Percentiles rank a stretch among this genome's conserved stretches.
phyloP scores from a whole-genome alignment of 2,888 invertebrate genomes.

The Amblyjoppa fuscipennis region DNA sequence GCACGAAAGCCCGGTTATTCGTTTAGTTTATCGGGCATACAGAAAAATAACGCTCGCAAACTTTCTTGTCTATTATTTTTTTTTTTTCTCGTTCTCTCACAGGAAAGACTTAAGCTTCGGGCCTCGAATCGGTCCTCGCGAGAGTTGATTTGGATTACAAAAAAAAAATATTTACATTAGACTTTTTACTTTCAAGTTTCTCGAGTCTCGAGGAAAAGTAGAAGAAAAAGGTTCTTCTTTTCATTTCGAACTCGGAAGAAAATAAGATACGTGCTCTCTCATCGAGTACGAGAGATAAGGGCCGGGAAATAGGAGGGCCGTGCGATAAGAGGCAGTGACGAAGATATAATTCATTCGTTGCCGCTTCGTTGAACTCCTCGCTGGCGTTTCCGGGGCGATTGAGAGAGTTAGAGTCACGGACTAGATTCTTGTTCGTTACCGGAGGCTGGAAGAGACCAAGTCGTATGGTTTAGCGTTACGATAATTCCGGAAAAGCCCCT shows the following conservation, averaged over 20 bases:
- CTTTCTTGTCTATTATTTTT: conserved; percentile 16
- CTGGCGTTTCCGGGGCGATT: conserved; percentile 41
- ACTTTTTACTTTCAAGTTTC: conserved; percentile 56
- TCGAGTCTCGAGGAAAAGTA: conserved; percentile 60
- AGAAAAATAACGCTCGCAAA: background rate
- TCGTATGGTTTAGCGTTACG: conserved; percentile 77
- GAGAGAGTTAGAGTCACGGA: conserved; percentile 41
- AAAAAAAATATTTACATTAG: conserved; percentile 54
- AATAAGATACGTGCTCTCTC: conserved; percentile 47
- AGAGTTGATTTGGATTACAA: conserved; percentile 54
- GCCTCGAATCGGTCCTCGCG: conserved; percentile 45
- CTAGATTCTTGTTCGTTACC: conserved; percentile 59
- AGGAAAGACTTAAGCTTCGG: background rate
- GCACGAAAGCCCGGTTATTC: conserved; percentile 36
- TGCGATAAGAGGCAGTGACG: conserved; percentile 32
- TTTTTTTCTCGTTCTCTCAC: conserved; percentile 16
- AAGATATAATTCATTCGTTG: conserved; percentile 58
- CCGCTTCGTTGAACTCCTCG: conserved; percentile 43
- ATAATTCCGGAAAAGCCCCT: conserved; percentile 78
- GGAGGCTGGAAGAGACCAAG: conserved; percentile 41
- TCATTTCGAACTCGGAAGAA: conserved; percentile 1
- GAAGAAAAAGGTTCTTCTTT: conserved; percentile 1
- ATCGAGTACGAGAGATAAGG: conserved; percentile 33
- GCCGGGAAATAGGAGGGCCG: conserved; percentile 9
- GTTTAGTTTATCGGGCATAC: conserved; percentile 47